phyloP scores from a whole-genome alignment of 2,113 vertebrate genomes.

The Phocoena phocoena region DNA sequence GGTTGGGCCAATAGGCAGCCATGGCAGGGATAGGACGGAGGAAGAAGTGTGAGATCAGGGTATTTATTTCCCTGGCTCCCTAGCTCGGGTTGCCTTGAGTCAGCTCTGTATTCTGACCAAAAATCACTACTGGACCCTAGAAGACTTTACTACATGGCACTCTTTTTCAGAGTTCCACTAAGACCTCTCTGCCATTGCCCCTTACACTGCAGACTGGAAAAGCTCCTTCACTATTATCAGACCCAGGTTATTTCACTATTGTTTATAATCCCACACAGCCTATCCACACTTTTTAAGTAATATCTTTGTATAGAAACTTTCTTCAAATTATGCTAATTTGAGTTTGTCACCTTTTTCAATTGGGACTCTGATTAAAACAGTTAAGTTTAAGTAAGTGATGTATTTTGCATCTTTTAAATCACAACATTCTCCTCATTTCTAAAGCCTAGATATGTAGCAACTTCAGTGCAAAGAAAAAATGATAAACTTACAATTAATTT shows the following conservation, averaged over 20 bases:
- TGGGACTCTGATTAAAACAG: neutral
- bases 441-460: neutral
- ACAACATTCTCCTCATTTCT: neutral
- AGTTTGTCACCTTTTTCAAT: neutral
- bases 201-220: neutral
- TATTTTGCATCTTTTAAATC: neutral
- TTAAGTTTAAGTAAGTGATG: neutral
- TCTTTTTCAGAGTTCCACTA: neutral
- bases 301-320: neutral
- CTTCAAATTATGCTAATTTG: neutral
- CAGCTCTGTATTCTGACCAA: neutral
- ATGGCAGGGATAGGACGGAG: neutral
- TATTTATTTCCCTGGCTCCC: neutral
- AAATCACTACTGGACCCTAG: neutral
- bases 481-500: neutral
- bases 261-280: neutral
- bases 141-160: neutral
- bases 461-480: neutral
- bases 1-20: neutral
- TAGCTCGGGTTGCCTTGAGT: neutral
- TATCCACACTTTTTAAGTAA: neutral
- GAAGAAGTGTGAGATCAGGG: neutral
- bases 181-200: neutral
- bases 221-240: neutral
- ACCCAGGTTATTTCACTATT: neutral